Evolutionary conservation across 2,113 vertebrate genomes (phyloP).

Genomic region (Callospermophilus lateralis): DNA sequence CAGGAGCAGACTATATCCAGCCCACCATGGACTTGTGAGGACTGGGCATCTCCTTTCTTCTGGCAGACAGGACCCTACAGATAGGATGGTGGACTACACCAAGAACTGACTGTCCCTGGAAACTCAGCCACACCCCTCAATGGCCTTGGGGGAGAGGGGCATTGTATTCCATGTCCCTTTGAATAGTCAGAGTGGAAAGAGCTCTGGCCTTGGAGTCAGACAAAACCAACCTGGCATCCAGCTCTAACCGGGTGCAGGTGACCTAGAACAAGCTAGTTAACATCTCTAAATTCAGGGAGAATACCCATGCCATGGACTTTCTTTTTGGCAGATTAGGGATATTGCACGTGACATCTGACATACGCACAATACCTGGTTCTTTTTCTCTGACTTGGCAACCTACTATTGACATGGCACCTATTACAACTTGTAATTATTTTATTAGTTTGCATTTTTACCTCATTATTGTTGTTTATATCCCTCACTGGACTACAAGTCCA

Average conservation of each 20-base stretch:
- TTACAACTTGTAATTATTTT: not conserved
- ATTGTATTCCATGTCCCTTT: not conserved
- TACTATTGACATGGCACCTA: not conserved
- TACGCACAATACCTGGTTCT: not conserved
- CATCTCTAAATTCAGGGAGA: not conserved
- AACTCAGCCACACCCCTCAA: not conserved
- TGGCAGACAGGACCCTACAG: not conserved
- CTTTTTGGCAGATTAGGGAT: not conserved
- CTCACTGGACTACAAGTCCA: not conserved
- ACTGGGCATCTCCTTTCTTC: not conserved
- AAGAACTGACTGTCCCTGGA: not conserved
- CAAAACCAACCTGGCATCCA: not conserved
- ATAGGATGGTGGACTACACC: not conserved
- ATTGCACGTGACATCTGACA: not conserved
- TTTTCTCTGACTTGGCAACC: not conserved
- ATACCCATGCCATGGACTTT: not conserved
- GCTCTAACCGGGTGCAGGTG: not conserved
- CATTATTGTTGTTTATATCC: not conserved
- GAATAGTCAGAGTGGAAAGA: not conserved
- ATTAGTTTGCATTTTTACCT: constrained; percentile 10
- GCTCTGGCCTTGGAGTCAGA: not conserved
- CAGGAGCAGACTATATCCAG: not conserved
- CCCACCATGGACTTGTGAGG: not conserved
- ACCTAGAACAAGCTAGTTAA: not conserved
- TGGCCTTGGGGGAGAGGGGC: not conserved